Evolutionary conservation across 2,113 vertebrate genomes (phyloP), one percentile per base, ranked within the genome.

Genomic region (Daboia siamensis): DNA sequence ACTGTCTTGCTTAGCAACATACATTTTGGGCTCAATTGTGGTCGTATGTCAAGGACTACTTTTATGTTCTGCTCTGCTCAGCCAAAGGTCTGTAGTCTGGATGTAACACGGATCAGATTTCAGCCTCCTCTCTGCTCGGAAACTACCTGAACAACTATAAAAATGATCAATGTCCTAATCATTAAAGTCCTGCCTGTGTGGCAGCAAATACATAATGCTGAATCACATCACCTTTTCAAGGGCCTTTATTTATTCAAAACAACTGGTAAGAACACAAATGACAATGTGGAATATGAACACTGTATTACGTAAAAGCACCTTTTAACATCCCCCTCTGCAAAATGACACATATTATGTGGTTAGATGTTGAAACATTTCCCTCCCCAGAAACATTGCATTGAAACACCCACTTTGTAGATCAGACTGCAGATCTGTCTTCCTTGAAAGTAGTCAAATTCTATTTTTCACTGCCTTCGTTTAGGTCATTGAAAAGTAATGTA

Each of bases 161-260:
- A 87, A 87, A 29, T 55, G 48, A 52, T 3, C 48, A 17, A n/a
- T 54, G 52, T 5, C 51, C 86, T 54, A 55, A 52, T 17, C 15
- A n/a, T 87, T n/a, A 15, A 15, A 80, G 2, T 44, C 74, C 74
- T 39, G 33, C 7, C 74, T 1, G 33, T 21, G 33, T 9, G 5
- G 33, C 7, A 17, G 33, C 74, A 80, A 80, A 80, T 44, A 80
- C 74, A 21, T 80, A 80, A 20, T 80, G 74, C 74, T 56, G n/a
- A 33, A 12, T 44, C 55, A 39, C 21, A 21, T 11, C n/a, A 13
- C 33, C 17, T 69, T 85, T 94, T 57, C 56, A 90, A 91, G 93
- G 92, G 85, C 74, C 94, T 96, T 96, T 96, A 93, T 96, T 93
- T 96, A 95, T 95, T 95, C 95, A 94, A 94, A 92, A 93, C 91